phyloP scores from a whole-genome alignment of 2,888 invertebrate species.

The Chrysina gloriosa region DNA sequence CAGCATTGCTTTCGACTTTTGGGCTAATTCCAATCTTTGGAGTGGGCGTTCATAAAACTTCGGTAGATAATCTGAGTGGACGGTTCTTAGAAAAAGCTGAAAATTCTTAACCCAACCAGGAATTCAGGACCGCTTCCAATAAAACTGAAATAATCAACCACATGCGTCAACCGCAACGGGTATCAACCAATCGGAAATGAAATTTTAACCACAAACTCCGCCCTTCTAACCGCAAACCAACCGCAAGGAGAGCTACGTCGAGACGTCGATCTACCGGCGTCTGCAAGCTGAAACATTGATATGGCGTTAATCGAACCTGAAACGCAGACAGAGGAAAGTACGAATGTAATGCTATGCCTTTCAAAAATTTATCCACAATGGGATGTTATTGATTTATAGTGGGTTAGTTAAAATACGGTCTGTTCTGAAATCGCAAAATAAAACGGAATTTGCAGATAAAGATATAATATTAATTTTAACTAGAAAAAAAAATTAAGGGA shows the following conservation, averaged over 20 bases:
- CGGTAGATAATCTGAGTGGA: conserved; percentile 30
- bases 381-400: too few species aligned
- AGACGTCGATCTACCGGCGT: conserved; percentile 61
- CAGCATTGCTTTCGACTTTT: too few species aligned
- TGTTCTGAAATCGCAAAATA: neutral
- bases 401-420: neutral
- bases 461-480: too few species aligned
- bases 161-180: conserved; percentile 70
- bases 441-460: too few species aligned
- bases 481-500: too few species aligned
- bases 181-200: conserved; percentile 71
- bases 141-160: conserved; percentile 66
- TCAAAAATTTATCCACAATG: too few species aligned
- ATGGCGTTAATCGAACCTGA: conserved; percentile 37
- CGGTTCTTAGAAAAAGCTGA: conserved; percentile 32
- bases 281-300: conserved; percentile 44
- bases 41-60: conserved; percentile 29
- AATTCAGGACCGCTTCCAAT: conserved; percentile 57
- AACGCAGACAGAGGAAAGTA: neutral
- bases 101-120: conserved; percentile 51
- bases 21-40: too few species aligned
- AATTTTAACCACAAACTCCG: conserved; percentile 73
- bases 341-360: too few species aligned
- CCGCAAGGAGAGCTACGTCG: conserved; percentile 66
- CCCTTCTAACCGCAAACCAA: conserved; percentile 74